Base-by-base conservation (phyloP, 2,888 invertebrate genomes). In the Caprella mutica region DNA sequence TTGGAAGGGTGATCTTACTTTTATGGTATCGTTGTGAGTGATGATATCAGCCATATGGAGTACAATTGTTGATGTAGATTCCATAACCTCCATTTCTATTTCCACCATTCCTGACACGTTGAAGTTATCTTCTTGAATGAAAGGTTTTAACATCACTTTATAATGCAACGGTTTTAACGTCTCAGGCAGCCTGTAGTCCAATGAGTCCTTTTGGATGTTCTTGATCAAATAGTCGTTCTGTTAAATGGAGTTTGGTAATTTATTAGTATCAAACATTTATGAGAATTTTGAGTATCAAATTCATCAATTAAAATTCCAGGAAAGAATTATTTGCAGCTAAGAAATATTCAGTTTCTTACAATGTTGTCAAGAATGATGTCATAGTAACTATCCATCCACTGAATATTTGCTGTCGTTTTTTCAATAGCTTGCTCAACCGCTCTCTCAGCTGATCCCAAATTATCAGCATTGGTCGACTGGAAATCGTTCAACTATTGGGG, bases 11-110 rank as follows among this genome's bases (percentile, higher is more conserved):
- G 14, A 35, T 35, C 9, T 35, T 17, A 79, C 75, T 48, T 71
- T 74, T 4, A 84, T 76, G 48, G 77, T 76, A 30, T 77, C 74
- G 52, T 77, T 76, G 39, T 78, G 75, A 59, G 88, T 81, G 46
- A 74, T 75, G 65, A 89, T 74, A 65, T 85, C 83, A 30, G 81
- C 79, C 9, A 81, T 80, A 70, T 90, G 89, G 65, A 90, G 77
- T 1, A 83, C 84, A 19, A 90, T 77, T 70, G 82, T 75, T 8
- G 82, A 81, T 52, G 59, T 61, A 8, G 78, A 76, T 62, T 78
- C 76, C 14, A 78, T 74, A 1, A 82, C 81, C 58, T 79, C 76
- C 46, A 88, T 65, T 30, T 39, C 42, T 3, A 65, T 35, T 17
- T 55, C 35, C 19, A 60, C 58, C 8, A 52, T 21, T 1, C 66